These are phyloP conservation scores for Trachymyrmex cornetzi DNA, from an alignment of 1,140 invertebrate genomes.

Conservation along the genomic window DNA sequence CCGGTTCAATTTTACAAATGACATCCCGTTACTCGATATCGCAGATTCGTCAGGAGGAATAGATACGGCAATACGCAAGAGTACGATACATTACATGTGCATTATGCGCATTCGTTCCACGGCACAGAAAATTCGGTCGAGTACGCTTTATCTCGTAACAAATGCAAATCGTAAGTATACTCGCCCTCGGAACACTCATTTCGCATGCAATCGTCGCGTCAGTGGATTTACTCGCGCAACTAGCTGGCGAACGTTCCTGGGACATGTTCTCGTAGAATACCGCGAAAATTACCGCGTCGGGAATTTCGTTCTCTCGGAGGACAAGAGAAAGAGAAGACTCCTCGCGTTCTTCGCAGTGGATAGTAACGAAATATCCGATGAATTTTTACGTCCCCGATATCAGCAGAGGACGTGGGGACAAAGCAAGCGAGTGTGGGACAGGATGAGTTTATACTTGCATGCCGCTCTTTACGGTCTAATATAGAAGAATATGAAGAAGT, in stretches of 20 bases:
- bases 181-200: slow-evolving; percentile 14
- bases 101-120: background rate
- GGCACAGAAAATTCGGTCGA: slow-evolving; percentile 33
- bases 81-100: slow-evolving; percentile 5
- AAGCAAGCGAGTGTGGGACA: background rate
- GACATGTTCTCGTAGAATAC: background rate
- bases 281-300: background rate
- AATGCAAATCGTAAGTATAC: slow-evolving; percentile 9
- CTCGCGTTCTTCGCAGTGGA: background rate
- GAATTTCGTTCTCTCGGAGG: slow-evolving; percentile 22
- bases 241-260: slow-evolving; percentile 5
- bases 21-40: slow-evolving; percentile 23
- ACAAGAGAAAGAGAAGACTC: background rate
- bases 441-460: slow-evolving; percentile 74
- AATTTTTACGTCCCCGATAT: slow-evolving; percentile 59
- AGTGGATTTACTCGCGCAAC: slow-evolving; percentile 22
- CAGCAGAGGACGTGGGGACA: background rate
- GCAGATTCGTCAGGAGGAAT: background rate
- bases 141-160: background rate
- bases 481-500: slow-evolving; percentile 61
- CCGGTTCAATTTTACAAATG: background rate
- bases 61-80: background rate
- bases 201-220: slow-evolving; percentile 25
- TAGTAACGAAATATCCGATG: slow-evolving; percentile 30
- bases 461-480: slow-evolving; percentile 76